Evolutionary conservation across 2,888 invertebrate species (phyloP).

Genomic region (Papilio gigon): DNA sequence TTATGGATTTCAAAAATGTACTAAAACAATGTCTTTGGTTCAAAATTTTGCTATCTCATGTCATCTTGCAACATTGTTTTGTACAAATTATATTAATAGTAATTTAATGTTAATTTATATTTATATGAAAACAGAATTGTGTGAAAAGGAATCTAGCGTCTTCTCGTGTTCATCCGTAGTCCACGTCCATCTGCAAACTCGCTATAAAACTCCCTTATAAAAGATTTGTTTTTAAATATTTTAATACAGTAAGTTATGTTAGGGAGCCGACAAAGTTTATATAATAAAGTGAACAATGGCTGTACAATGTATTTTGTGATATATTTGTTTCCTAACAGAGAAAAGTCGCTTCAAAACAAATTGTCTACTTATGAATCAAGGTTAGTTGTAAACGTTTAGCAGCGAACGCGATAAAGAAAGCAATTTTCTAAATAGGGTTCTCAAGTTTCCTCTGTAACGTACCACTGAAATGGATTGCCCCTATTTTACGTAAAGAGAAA

Average conservation of each 20-base stretch:
- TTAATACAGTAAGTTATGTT: background rate
- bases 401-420: slow-evolving; percentile 45
- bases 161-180: no score
- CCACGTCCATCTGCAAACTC: no score
- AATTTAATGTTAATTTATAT: no score
- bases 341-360: slow-evolving; percentile 29
- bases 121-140: no score
- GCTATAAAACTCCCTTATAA: no score
- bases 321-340: background rate
- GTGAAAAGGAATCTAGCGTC: no score
- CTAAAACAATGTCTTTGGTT: no score
- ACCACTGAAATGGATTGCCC: slow-evolving; percentile 44
- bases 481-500: slow-evolving; percentile 38
- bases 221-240: no score
- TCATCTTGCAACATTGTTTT: no score
- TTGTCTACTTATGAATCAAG: slow-evolving; percentile 35
- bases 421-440: slow-evolving; percentile 47
- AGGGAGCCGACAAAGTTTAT: background rate
- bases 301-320: background rate
- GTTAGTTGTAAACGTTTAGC: slow-evolving; percentile 37
- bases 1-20: background rate
- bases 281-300: background rate
- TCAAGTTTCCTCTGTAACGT: slow-evolving; percentile 45
- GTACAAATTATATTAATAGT: no score
- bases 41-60: no score